Conservation (phyloP, 1,140 invertebrate species). For the Choristoneura fumiferana region DNA sequence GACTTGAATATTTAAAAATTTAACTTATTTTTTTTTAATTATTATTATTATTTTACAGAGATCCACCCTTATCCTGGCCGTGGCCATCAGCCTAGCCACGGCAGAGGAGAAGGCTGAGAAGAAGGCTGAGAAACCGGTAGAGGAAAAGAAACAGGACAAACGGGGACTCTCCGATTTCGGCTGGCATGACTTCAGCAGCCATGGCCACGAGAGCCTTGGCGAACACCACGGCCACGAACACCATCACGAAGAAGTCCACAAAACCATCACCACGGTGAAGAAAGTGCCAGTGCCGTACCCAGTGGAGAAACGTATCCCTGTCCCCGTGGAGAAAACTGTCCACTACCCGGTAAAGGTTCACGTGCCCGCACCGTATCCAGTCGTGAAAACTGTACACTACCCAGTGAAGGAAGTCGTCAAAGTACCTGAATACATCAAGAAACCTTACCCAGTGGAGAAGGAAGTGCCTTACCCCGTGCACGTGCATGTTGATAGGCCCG, state of each 20-base stretch:
- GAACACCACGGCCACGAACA: conserved; percentile 42
- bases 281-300: conserved; percentile 83
- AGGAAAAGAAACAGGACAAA: conserved; percentile 83
- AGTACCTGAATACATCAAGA: conserved; percentile 81
- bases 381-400: conserved; percentile 81
- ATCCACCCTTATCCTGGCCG: conserved; percentile 73
- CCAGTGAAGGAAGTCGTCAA: conserved; percentile 83
- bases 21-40: too few species aligned
- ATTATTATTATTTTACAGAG: conserved; percentile 54
- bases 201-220: conserved; percentile 17
- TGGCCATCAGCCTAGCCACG: conserved; percentile 74
- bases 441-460: conserved; percentile 84
- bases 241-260: conserved; percentile 79
- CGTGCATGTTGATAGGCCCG: conserved; percentile 81
- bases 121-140: conserved; percentile 69
- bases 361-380: conserved; percentile 80
- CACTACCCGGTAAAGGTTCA: conserved; percentile 80
- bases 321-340: conserved; percentile 80
- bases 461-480: conserved; percentile 81
- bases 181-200: conserved; percentile 64
- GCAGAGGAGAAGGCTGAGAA: conserved; percentile 78
- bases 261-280: conserved; percentile 88
- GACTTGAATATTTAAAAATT: too few species aligned
- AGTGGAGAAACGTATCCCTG: conserved; percentile 79
- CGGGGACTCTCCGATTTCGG: conserved; percentile 80